Base-by-base conservation (phyloP, 2,888 invertebrate genomes). In the Sphecodes monilicornis region DNA sequence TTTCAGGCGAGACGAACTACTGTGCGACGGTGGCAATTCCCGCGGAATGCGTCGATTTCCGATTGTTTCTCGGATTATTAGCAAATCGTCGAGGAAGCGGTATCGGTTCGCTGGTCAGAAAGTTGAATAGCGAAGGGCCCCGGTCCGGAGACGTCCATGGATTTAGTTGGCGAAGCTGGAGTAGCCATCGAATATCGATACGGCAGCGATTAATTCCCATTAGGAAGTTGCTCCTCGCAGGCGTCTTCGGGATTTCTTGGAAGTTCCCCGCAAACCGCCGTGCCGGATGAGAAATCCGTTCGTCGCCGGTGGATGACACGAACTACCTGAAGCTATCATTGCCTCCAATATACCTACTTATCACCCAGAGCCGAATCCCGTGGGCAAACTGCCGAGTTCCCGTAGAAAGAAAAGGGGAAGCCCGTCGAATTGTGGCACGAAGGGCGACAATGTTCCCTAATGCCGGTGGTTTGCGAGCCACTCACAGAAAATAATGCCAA, bases 161-260 rank as follows among this genome's bases (percentile, higher is more conserved):
- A 29, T 57, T 60, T 60, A 60, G 29, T 60, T 64, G 57, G 41
- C 36, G 46, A 74, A 41, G 69, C 43, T 70, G 29, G 13, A 43
- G n/a, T 8, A 54, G 18, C 64, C 64, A 81, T 84, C 82, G 81
- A 78, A 74, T 78, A 84, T 77, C 84, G 82, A 84, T 84, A 78
- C 70, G 3, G 16, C 39, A 8, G 16, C 70, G 54, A 84, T 78
- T 84, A 84, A 77, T 81, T 78, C 54, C 66, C 64, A 78, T 71
- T 81, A 81, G 18, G 39, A 50, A 50, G 29, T 70, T 26, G 11
- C 41, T 32, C 11, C 39, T 16, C 8, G 29, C 43, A 68, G 18
- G 29, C 68, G 32, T 32, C 36, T 11, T 1, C 11, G 22, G 50
- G 26, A 77, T 54, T 66, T 78, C 74, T 72, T 76, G 60, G 69